Base-by-base conservation (phyloP, 1,140 invertebrate species). In the Orussus abietinus region DNA sequence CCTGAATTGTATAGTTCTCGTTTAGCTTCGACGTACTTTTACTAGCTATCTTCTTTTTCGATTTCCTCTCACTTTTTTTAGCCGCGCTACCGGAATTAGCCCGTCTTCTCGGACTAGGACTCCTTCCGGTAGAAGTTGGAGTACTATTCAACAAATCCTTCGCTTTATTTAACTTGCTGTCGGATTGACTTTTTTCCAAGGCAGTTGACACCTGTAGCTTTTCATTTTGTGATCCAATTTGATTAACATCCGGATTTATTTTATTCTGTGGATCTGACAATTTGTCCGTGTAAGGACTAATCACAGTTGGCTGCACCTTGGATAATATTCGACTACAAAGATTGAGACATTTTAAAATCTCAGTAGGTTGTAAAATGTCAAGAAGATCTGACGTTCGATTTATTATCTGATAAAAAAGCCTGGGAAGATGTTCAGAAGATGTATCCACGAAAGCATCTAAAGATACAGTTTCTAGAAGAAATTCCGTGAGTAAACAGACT, bases 401-500 rank as follows among this genome's bases (percentile, higher is more conserved):
- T 3, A 80, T 77, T 21, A 91, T 79, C 42, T 82, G 75, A 29
- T 80, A 68, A 53, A 90, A 82, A 26, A 90, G 74, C 40, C 80
- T 78, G 4, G 87, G 88, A 9, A 91, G 63, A 61, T 90, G 85
- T 47, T 90, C 83, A 4, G 84, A 83, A n/a, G 86, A 83, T 9
- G 82, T 89, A 55, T 91, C 86, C 19, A 81, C 75, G 53, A 85
- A 89, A 17, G 86, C 84, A 60, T 92, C 89, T 32, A 90, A 69
- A 0, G 87, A 85, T 1, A 92, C 80, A 4, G 84, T 81, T 47
- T 90, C 86, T 31, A 93, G 60, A 1, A 93, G 69, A 61, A 90
- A 90, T 59, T 86, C 83, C 5, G 85, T 82, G 2, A 93, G 64
- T 10, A 77, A 67, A 61, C 87, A 91, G 10, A 84, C 73, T 67